Evolutionary conservation across 2,888 invertebrate species (phyloP).

Genomic region (Napeogenes inachia): DNA sequence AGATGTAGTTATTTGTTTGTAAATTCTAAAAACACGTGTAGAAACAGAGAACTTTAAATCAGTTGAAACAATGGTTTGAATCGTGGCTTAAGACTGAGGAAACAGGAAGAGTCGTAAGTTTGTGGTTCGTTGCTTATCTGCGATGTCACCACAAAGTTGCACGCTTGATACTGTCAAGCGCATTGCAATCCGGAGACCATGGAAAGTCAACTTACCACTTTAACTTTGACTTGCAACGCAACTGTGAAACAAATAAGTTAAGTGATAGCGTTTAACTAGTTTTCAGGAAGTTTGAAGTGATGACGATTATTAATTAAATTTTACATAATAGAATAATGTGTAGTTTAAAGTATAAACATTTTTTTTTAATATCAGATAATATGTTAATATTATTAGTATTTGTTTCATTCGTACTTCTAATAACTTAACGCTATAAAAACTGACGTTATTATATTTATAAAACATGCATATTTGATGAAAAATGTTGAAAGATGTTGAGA

Average conservation of each 20-base stretch:
- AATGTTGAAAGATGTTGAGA: too few species aligned
- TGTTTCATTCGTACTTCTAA: too few species aligned
- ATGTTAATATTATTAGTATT: neutral
- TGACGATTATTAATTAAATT: neutral
- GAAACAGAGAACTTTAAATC: slow-evolving; percentile 9
- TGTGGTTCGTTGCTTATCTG: slow-evolving; percentile 46
- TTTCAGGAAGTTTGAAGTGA: slow-evolving; percentile 1
- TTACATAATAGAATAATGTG: neutral
- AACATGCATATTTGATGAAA: neutral
- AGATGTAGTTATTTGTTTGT: slow-evolving; percentile 6
- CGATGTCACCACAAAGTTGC: slow-evolving; percentile 42
- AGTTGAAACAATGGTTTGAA: slow-evolving; percentile 28
- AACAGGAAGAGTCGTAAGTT: slow-evolving; percentile 41
- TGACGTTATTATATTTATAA: too few species aligned
- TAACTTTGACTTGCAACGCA: slow-evolving; percentile 4
- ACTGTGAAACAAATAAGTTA: slow-evolving; percentile 14
- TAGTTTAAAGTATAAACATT: neutral
- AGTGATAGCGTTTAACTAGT: slow-evolving; percentile 15
- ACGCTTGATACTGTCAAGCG: slow-evolving; percentile 43
- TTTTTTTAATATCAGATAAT: neutral
- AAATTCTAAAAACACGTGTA: neutral
- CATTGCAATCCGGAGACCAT: slow-evolving; percentile 58
- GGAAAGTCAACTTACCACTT: slow-evolving; percentile 32
- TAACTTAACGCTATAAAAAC: too few species aligned
- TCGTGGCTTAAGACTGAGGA: slow-evolving; percentile 38